A percentile compares a stretch with the other conserved stretches of the same genome.
Evolutionary conservation across 2,797 vertebrate species (phyloP).

Genomic region (Hylomyscus alleni): DNA sequence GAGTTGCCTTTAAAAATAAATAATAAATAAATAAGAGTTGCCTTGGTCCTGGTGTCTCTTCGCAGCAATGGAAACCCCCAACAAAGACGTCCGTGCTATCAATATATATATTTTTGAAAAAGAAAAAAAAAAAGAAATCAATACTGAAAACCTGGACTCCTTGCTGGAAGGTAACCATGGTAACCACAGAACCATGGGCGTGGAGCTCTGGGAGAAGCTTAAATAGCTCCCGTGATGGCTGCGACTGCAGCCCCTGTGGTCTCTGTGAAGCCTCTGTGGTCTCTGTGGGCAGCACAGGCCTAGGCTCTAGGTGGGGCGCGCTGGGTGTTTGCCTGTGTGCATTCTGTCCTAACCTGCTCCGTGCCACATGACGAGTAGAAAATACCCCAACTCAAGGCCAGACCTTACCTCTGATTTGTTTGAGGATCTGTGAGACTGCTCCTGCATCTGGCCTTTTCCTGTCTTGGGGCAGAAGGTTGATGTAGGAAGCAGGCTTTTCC

Average conservation of each 20-base stretch:
- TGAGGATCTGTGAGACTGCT: not conserved
- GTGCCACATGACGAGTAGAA: not conserved
- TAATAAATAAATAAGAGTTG: not conserved
- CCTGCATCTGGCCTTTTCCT: not conserved
- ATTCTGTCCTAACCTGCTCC: not conserved
- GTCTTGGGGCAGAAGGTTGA: not conserved
- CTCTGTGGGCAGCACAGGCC: not conserved
- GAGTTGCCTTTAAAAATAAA: not conserved
- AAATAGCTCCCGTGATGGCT: accelerated
- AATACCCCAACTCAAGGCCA: not conserved
- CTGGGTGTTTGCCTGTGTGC: accelerated
- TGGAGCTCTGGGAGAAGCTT: not conserved
- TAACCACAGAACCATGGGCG: accelerated
- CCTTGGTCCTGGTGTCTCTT: not conserved
- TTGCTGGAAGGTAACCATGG: no score
- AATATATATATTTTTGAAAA: not conserved
- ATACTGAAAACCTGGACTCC: not conserved
- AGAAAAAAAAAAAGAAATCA: not conserved
- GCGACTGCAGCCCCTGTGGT: accelerated
- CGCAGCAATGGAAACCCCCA: not conserved
- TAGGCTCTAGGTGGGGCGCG: not conserved
- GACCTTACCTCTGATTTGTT: not conserved
- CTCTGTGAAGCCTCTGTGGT: not conserved
- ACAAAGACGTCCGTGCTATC: not conserved
- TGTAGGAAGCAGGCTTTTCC: not conserved